phyloP scores from a whole-genome alignment of 2,888 invertebrate species.

The Melanargia galathea region DNA sequence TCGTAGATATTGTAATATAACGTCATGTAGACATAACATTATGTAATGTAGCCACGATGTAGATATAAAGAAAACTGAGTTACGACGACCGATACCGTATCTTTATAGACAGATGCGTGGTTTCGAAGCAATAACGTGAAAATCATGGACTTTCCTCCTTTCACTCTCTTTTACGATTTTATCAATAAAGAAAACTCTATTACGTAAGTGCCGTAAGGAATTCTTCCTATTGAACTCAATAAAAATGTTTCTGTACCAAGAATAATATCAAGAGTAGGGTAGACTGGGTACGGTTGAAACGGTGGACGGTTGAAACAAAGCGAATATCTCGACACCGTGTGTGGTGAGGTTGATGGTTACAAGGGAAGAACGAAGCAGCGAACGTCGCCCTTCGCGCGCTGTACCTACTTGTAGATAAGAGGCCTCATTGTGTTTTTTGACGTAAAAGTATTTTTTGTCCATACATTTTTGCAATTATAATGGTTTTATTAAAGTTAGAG shows the following conservation, averaged over 20 bases:
- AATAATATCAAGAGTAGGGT: background rate
- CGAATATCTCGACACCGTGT: no score
- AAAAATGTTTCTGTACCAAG: background rate
- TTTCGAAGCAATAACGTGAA: conserved; percentile 11
- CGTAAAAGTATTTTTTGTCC: no score
- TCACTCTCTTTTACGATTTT: conserved; percentile 5
- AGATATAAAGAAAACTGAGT: conserved; percentile 7
- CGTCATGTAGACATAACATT: background rate
- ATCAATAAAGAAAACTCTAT: conserved; percentile 1
- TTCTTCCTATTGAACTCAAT: background rate
- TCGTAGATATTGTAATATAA: background rate
- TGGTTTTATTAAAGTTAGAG: no score
- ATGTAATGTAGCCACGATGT: background rate
- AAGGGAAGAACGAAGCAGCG: no score
- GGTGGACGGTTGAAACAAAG: no score
- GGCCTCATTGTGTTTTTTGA: no score
- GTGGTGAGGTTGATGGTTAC: no score
- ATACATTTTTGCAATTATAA: no score
- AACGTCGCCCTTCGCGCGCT: no score
- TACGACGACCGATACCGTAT: conserved; percentile 5
- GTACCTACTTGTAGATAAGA: no score
- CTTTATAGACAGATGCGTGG: conserved; percentile 13
- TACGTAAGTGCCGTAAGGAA: background rate
- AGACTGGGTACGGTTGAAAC: no score
- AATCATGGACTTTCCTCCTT: background rate